Evolutionary conservation across 2,113 vertebrate species (phyloP), one percentile per base, ranked within the genome.

Genomic region (Etia nguti): DNA sequence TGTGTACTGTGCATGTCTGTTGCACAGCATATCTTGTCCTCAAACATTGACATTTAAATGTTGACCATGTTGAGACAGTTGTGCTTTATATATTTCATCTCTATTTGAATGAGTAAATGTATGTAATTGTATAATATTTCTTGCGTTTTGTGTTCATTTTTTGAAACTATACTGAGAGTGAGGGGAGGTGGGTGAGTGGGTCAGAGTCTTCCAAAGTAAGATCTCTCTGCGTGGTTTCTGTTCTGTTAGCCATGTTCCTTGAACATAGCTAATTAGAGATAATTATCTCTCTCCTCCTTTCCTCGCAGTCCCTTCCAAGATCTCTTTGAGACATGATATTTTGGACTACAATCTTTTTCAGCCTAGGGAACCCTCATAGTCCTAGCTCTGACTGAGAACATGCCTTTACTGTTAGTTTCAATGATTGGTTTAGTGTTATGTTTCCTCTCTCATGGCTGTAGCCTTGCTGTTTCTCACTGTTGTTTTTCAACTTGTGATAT

Each of bases 61-160:
- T 79, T 83, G 26, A 79, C 16, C 26, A 29, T 59, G 55, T 84
- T 84, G 24, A 87, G 50, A 88, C 38, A 8, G 4, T 85, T 80
- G 65, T 59, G 48, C 73, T 60, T 80, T 75, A 70, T 62, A 38
- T 56, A 36, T 57, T n/a, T 65, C 5, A 68, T 80, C 2, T 56
- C 84, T 70, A 81, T 87, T 79, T 87, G 85, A 84, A 84, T 29
- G 38, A 93, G 52, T 92, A 93, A 90, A 94, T 73, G 22, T 84
- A n/a, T 70, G 50, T 68, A 24, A 80, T 86, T 56, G 18, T 65
- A 4, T n/a, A 52, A 79, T 48, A 5, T 88, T 59, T 56, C 16
- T 41, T 62, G 36, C 46, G 2, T 82, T 13, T 81, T 59, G 84
- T 81, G 60, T 84, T 77, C 13, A 60, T 56, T 1, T 41, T 79